phyloP scores from a whole-genome alignment of 2,113 vertebrate genomes.

The Phrynosoma blainvillii region DNA sequence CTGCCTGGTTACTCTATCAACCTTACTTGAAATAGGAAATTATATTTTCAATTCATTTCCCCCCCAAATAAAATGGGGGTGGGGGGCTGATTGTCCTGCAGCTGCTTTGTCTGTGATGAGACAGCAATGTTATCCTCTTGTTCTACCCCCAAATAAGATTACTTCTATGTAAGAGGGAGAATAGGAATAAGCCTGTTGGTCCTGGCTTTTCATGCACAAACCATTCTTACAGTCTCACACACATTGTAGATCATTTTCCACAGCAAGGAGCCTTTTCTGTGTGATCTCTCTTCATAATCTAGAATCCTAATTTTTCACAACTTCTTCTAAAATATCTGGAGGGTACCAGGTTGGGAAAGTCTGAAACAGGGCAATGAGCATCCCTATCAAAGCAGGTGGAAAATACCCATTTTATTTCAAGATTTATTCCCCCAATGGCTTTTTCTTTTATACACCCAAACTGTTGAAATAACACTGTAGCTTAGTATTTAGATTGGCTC shows the following conservation, averaged over 20 bases:
- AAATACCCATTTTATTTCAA: background rate
- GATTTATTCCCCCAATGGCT: background rate
- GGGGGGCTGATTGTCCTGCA: background rate
- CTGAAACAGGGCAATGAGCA: background rate
- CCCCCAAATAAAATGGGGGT: background rate
- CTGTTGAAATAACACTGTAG: background rate
- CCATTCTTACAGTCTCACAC: background rate
- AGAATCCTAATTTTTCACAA: background rate
- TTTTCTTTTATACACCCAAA: background rate
- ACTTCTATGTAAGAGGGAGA: background rate
- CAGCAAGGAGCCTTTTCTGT: background rate
- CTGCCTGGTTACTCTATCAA: no score
- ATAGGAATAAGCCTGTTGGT: background rate
- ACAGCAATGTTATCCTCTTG: background rate
- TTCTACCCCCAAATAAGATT: background rate
- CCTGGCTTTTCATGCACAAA: background rate
- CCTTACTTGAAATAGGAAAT: no score
- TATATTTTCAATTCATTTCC: no score
- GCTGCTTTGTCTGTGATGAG: background rate
- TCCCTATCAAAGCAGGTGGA: background rate
- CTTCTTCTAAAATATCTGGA: background rate
- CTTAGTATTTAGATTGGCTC: rapidly evolving
- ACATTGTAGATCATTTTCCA: background rate
- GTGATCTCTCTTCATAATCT: background rate
- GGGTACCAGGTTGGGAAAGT: background rate